Conservation (phyloP, 2,888 invertebrate genomes). For the Epinotia demarniana region DNA sequence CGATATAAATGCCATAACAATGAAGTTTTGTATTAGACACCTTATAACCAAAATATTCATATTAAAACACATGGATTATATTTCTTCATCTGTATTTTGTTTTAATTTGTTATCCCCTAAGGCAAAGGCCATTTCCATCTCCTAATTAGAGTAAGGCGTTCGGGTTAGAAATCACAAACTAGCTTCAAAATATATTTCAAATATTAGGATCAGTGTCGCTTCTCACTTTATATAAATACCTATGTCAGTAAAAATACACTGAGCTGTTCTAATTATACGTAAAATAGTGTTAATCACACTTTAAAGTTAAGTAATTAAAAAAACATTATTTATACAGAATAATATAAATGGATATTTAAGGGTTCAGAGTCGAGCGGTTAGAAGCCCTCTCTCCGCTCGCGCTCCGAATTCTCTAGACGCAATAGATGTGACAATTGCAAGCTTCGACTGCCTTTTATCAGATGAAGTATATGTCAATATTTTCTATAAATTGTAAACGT, state of each 20-base stretch:
- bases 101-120: constrained; percentile 9
- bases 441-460: constrained; percentile 77
- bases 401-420: constrained; percentile 57
- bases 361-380: constrained; percentile 45
- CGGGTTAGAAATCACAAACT: constrained; percentile 77
- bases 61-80: background rate
- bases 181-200: constrained; percentile 79
- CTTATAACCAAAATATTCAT: background rate
- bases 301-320: constrained; percentile 74
- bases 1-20: background rate
- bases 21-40: background rate
- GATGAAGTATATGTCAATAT: constrained; percentile 75
- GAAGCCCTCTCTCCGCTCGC: constrained; percentile 34
- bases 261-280: constrained; percentile 81
- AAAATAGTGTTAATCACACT: constrained; percentile 80
- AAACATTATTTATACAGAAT: constrained; percentile 74
- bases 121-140: constrained; percentile 56
- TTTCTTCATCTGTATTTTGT: background rate
- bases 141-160: constrained; percentile 68
- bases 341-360: constrained; percentile 55
- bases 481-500: constrained; percentile 80
- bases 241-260: constrained; percentile 68
- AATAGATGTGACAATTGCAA: constrained; percentile 69
- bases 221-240: constrained; percentile 65
- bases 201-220: constrained; percentile 81